These are phyloP conservation scores for Chesias legatella DNA, from an alignment of 2,888 invertebrate genomes.

Conservation along the genomic window DNA sequence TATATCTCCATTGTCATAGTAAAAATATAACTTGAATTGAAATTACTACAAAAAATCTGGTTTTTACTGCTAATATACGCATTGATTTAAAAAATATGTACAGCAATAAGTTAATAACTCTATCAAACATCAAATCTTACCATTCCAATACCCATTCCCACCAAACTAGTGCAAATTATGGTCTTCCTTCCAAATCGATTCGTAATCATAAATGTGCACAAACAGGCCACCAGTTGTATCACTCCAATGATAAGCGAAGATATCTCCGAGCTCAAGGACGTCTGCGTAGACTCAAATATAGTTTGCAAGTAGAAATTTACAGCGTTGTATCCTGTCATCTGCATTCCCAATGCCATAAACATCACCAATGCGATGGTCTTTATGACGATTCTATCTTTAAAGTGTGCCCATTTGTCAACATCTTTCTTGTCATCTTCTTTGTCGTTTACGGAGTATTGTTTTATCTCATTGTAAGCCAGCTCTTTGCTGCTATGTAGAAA, in stretches of 20 bases:
- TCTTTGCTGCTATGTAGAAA: conserved; percentile 31
- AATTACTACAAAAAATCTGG: no score
- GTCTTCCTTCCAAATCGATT: conserved; percentile 41
- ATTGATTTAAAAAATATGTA: no score
- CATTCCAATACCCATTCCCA: conserved; percentile 42
- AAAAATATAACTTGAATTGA: no score
- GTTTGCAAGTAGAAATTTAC: conserved; percentile 44
- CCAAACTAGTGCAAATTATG: conserved; percentile 32
- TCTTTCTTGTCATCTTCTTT: neutral
- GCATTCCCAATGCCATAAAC: conserved; percentile 29
- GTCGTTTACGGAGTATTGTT: conserved; percentile 24
- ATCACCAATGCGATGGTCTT: conserved; percentile 34
- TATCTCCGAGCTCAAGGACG: conserved; percentile 38
- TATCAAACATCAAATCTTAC: conserved; percentile 25
- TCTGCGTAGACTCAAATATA: conserved; percentile 42
- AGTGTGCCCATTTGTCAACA: conserved; percentile 13
- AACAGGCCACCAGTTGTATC: conserved; percentile 39
- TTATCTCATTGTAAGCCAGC: conserved; percentile 31
- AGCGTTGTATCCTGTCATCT: conserved; percentile 39
- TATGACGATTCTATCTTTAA: conserved; percentile 33
- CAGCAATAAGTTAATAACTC: no score
- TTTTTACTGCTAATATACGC: no score
- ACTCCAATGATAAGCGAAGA: conserved; percentile 44
- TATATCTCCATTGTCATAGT: no score
- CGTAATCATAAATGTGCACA: conserved; percentile 32